Evolutionary conservation across 2,888 invertebrate genomes (phyloP).

Genomic region (Dynastes maya): DNA sequence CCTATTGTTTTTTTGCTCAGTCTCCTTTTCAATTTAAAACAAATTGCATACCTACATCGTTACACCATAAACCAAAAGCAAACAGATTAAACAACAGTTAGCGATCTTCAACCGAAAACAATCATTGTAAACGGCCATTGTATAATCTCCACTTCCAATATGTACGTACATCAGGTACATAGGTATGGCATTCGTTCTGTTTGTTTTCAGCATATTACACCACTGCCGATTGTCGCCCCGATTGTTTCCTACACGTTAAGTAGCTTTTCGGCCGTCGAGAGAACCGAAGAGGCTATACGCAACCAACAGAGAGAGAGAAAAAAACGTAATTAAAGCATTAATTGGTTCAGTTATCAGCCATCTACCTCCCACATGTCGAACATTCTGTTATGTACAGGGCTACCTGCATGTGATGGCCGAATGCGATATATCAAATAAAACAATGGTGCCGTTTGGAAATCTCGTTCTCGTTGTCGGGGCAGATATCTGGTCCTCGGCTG

Average conservation of each 20-base stretch:
- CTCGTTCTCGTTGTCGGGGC: conserved; percentile 29
- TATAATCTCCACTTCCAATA: too few species aligned
- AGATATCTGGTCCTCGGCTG: conserved; percentile 8
- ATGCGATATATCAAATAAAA: conserved; percentile 51
- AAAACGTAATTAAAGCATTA: conserved; percentile 47
- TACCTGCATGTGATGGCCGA: conserved; percentile 51
- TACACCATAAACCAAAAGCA: too few species aligned
- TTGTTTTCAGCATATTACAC: too few species aligned
- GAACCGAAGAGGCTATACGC: neutral
- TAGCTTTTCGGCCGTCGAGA: conserved; percentile 30
- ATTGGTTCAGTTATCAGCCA: conserved; percentile 51
- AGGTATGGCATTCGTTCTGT: too few species aligned
- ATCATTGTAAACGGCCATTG: too few species aligned
- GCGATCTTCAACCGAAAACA: too few species aligned
- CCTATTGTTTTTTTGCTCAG: too few species aligned
- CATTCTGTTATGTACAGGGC: conserved; percentile 47
- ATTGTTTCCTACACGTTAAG: conserved; percentile 23
- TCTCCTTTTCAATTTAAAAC: too few species aligned
- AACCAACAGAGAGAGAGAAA: neutral
- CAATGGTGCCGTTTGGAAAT: conserved; percentile 49
- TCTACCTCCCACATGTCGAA: conserved; percentile 51
- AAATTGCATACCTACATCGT: too few species aligned
- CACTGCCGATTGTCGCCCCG: too few species aligned
- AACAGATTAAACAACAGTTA: too few species aligned
- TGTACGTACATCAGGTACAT: too few species aligned